Evolutionary conservation across 1,140 invertebrate genomes (phyloP), one percentile per base, ranked within the genome.

Genomic region (Lepidurus couesii): DNA sequence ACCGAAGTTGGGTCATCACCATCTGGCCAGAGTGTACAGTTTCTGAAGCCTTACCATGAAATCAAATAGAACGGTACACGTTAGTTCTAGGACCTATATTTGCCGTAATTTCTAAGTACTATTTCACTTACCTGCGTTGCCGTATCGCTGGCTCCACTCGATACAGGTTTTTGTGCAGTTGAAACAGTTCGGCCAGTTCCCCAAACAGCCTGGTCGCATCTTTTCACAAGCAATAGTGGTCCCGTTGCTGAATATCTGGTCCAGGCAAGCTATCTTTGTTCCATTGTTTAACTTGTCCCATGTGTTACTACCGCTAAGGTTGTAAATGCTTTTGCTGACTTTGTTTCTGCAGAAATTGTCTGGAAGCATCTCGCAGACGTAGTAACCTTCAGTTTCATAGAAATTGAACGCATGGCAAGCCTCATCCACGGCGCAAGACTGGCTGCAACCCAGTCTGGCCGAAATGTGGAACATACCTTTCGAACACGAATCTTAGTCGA

Each of bases 331-430:
- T 21, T 13, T 65, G 21, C 1, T 16, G 13, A 21, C 21, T 16
- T 21, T 65, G 13, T 65, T 65, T 65, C 13, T 21, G 53, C 53
- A 21, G 21, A 65, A 21, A 16, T 65, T 65, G 13, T 65, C 53
- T 13, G 13, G 21, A 0, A 65, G 53, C 13, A 65, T n/a, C 13
- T 65, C 53, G 53, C 53, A 65, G 13, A 65, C 53, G 13, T 65
- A 65, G 53, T n/a, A 65, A 65, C 6, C 21, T 16, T 65, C 53
- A 21, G 8, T 65, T 65, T 65, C 53, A n/a, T 16, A 65, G 13
- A 65, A 65, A 65, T 65, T 65, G 13, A 65, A 65, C 53, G 53
- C 53, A 7, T 65, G 21, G 53, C 53, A 65, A 65, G 53, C 16
- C 5, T 16, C 13, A 0, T 65, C 9, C 16, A 11, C 21, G n/a